phyloP scores from a whole-genome alignment of 2,113 vertebrate species.

The Nansenia antarctica region DNA sequence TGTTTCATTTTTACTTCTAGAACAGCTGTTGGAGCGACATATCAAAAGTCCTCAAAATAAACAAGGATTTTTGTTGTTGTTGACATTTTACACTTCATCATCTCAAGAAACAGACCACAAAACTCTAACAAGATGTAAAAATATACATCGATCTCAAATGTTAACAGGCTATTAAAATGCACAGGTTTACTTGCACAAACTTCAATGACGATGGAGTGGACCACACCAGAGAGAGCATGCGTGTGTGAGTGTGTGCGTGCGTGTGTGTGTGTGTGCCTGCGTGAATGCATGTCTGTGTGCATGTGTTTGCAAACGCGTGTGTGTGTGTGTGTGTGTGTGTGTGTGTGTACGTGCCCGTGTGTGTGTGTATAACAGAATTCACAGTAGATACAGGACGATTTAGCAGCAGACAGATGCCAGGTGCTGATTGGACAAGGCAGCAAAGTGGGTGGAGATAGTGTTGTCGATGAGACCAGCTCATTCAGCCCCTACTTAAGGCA shows the following conservation, averaged over 20 bases:
- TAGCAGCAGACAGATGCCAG: slow-evolving; percentile 22
- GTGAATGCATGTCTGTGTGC: no score
- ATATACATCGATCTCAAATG: slow-evolving; percentile 71
- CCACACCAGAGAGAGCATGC: no score
- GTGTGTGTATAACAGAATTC: not conserved
- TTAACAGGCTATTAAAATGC: slow-evolving; percentile 77
- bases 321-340: no score
- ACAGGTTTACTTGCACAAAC: slow-evolving; percentile 67
- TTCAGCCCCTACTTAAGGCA: slow-evolving; percentile 16
- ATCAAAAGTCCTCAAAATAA: slow-evolving; percentile 80
- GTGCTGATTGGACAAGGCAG: slow-evolving; percentile 28
- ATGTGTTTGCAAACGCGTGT: no score
- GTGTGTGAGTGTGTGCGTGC: not conserved
- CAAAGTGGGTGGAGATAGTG: slow-evolving; percentile 38
- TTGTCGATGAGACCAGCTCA: slow-evolving; percentile 63
- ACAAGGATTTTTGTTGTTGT: slow-evolving; percentile 45
- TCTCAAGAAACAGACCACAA: slow-evolving; percentile 68
- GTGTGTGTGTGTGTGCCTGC: no score
- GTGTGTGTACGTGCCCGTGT: no score
- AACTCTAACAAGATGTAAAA: slow-evolving; percentile 70
- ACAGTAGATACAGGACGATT: not conserved
- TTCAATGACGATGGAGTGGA: slow-evolving; percentile 47
- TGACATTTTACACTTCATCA: slow-evolving; percentile 46
- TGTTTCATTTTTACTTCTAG: slow-evolving; percentile 82
- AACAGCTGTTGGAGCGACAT: slow-evolving; percentile 80